phyloP scores from a whole-genome alignment of 2,797 vertebrate species.

The Phalloptychus januarius region DNA sequence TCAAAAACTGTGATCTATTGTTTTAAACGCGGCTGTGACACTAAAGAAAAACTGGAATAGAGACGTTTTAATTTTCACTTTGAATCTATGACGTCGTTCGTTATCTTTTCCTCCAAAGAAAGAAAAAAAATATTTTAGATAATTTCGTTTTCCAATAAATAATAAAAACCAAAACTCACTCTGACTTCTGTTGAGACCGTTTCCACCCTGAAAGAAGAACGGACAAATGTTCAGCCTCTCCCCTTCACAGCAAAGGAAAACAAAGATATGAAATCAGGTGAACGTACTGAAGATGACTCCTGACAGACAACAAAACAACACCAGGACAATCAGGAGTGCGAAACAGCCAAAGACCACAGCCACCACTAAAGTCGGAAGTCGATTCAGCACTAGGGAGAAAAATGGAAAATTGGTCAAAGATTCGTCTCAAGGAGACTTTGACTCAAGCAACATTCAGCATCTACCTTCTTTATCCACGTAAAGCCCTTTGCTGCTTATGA shows the following conservation, averaged over 20 bases:
- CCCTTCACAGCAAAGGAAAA: not conserved
- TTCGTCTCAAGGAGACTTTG: not conserved
- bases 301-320: conserved; percentile 62
- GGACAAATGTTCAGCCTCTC: not conserved
- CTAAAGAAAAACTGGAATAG: not conserved
- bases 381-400: conserved; percentile 65
- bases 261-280: not conserved
- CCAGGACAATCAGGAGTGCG: conserved; percentile 50
- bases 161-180: conserved; percentile 57
- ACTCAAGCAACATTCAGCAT: not conserved
- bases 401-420: not conserved
- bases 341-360: conserved; percentile 72
- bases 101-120: not conserved
- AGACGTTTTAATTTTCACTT: not conserved
- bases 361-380: conserved; percentile 41
- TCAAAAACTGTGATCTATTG: not conserved
- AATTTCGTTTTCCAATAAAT: not conserved
- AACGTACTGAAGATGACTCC: conserved; percentile 72
- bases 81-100: not conserved
- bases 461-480: conserved; percentile 73
- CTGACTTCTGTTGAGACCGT: conserved; percentile 20
- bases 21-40: not conserved
- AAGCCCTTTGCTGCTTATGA: conserved; percentile 49
- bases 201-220: conserved; percentile 62
- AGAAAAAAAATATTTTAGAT: not conserved